Conservation (phyloP, 30 jellyfish, hydroid and myxozoan genomes). For the Hydractinia symbiolongicarpus region DNA sequence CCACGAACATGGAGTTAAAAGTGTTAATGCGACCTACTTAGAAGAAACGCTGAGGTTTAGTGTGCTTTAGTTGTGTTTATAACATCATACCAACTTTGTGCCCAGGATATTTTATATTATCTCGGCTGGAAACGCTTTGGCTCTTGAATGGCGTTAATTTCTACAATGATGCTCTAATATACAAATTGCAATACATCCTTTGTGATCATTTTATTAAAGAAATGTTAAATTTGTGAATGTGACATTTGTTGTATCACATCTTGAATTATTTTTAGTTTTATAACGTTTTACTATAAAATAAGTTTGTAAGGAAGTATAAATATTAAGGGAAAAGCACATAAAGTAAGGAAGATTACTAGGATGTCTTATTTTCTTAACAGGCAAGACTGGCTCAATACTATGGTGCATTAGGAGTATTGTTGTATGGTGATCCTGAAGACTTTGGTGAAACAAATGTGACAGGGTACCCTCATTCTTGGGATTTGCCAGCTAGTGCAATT, state of each 20-base stretch:
- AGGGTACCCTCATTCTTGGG: conserved; percentile 84
- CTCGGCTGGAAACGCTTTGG: no score
- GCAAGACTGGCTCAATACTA: conserved; percentile 67
- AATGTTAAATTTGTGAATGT: no score
- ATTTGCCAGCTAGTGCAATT: conserved; percentile 72
- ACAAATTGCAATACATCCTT: no score
- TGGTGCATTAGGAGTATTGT: conserved; percentile 84
- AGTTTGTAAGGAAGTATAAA: not conserved
- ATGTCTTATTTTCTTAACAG: conserved; percentile 22
- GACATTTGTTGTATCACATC: no score
- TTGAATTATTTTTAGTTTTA: not conserved
- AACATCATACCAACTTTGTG: no score
- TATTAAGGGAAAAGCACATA: conserved; percentile 1
- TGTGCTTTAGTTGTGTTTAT: not conserved
- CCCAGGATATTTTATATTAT: no score
- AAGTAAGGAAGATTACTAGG: not conserved
- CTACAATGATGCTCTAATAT: no score
- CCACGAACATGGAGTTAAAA: conserved; percentile 19
- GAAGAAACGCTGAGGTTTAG: conserved; percentile 9
- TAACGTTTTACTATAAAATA: not conserved
- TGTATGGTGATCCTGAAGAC: conserved; percentile 82
- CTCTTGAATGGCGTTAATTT: no score
- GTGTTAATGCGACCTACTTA: conserved; percentile 3
- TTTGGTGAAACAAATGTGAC: conserved; percentile 52
- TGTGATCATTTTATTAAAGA: no score